Percentiles rank a stretch among this genome's conserved stretches.
phyloP scores from a whole-genome alignment of 1,140 invertebrate species.

The Oryctes rhinoceros region DNA sequence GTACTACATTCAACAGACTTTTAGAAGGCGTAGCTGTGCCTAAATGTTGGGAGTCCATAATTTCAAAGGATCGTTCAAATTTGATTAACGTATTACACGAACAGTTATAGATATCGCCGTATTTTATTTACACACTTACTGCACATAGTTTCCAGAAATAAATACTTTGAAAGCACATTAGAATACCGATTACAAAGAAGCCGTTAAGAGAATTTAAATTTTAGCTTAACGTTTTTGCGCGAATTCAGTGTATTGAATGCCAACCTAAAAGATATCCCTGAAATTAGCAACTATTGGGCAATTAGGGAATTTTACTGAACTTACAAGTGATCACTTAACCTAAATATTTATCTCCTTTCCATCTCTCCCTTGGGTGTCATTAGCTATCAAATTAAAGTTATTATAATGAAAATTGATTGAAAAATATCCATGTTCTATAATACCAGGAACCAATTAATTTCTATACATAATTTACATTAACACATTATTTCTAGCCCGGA shows the following conservation, averaged over 20 bases:
- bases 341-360: not conserved
- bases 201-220: conserved; percentile 36
- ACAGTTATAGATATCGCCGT: not conserved
- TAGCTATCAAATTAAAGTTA: not conserved
- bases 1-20: conserved; percentile 30
- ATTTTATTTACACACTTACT: conserved; percentile 1
- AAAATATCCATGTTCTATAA: too few species aligned
- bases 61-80: not conserved
- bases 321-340: too few species aligned
- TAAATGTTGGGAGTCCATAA: conserved; percentile 38
- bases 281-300: not conserved
- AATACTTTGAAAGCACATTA: not conserved
- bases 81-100: not conserved
- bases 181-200: not conserved
- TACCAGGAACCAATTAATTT: too few species aligned
- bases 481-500: too few species aligned
- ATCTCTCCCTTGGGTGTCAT: not conserved
- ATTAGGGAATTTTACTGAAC: not conserved
- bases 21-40: conserved; percentile 33
- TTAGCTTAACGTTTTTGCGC: conserved; percentile 38
- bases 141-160: not conserved
- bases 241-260: not conserved
- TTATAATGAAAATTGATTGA: too few species aligned
- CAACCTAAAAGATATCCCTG: conserved; percentile 2
- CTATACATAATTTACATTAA: too few species aligned